These are phyloP conservation scores for Gibbula magus DNA, from an alignment of 2,888 invertebrate species.

Conservation along the genomic window DNA sequence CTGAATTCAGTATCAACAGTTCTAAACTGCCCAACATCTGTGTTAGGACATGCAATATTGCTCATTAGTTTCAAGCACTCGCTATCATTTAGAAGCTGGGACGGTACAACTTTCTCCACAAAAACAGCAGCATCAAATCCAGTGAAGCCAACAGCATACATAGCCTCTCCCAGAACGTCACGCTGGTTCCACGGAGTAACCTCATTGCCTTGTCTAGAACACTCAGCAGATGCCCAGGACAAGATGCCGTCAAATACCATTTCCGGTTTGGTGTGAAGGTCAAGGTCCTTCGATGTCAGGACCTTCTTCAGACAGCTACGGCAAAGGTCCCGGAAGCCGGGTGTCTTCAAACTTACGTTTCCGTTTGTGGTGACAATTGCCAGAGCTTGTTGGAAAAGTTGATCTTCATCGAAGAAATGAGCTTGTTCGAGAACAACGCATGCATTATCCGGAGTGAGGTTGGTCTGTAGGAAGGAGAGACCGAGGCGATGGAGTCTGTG, in stretches of 20 bases:
- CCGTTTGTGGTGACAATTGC: neutral
- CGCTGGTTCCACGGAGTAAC: neutral
- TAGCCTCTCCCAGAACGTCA: neutral
- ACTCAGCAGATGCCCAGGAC: neutral
- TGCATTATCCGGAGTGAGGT: conserved; percentile 17
- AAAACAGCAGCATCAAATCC: neutral
- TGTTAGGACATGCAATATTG: too few relatives aligned
- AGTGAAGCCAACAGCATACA: neutral
- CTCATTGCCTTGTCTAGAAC: neutral
- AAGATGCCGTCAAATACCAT: neutral
- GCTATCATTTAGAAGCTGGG: too few relatives aligned
- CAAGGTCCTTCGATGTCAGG: neutral
- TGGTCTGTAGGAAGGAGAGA: neutral
- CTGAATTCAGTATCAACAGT: too few relatives aligned
- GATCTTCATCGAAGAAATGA: neutral
- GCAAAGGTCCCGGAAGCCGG: neutral
- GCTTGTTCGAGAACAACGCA: conserved; percentile 25
- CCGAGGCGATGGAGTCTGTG: conserved; percentile 8
- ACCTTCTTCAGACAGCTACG: neutral
- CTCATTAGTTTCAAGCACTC: neutral
- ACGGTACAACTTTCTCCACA: too few relatives aligned
- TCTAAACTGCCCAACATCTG: too few relatives aligned
- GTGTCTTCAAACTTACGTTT: neutral
- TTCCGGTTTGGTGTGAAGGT: neutral
- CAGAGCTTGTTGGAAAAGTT: conserved; percentile 4